Evolutionary conservation across 2,113 vertebrate genomes (phyloP), one percentile per base, ranked within the genome.

Genomic region (Helogale parvula): DNA sequence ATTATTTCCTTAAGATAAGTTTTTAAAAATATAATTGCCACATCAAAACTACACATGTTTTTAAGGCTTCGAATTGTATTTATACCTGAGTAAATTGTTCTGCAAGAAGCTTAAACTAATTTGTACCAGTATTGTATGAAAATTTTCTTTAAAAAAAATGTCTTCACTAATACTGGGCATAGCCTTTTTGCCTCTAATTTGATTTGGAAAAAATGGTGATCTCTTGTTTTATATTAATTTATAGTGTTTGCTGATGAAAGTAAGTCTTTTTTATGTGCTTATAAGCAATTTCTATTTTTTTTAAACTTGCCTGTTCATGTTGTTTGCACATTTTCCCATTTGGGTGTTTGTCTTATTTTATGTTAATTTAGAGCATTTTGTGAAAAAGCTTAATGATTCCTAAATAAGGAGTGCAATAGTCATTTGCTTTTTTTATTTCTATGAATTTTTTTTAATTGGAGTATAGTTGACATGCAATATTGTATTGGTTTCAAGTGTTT

Each of bases 381-480:
- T 86, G 68, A 60, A 84, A 66, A 50, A 86, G 5, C 8, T 63
- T 88, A 33, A 76, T 89, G 88, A 27, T 90, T 92, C n/a, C 45
- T 86, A 77, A 69, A 15, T 7, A 13, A 92, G 15, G 72, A 41
- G 68, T 80, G 0, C 79, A 83, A 14, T 83, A 57, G 25, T 94
- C 31, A 85, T 94, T 90, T 96, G 27, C 35, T 94, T 93, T 94
- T 93, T 93, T 66, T 84, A 10, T 88, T 96, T 82, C 83, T 94
- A 2, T 60, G 74, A 33, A 35, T 35, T 71, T 79, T 79, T 79
- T 52, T 6, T 2, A 79, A 52, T 79, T 52, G 47, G 52, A 79
- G 16, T 52, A 2, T 33, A 52, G 76, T 19, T 52, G 47, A 79
- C 31, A 79, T 33, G 31, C 47, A 79, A n/a, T n/a, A 21, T 79